A percentile compares a stretch with the other conserved stretches of the same genome.
Conservation (phyloP, 2,113 vertebrate genomes). For the Dunckerocampus dactyliophorus region DNA sequence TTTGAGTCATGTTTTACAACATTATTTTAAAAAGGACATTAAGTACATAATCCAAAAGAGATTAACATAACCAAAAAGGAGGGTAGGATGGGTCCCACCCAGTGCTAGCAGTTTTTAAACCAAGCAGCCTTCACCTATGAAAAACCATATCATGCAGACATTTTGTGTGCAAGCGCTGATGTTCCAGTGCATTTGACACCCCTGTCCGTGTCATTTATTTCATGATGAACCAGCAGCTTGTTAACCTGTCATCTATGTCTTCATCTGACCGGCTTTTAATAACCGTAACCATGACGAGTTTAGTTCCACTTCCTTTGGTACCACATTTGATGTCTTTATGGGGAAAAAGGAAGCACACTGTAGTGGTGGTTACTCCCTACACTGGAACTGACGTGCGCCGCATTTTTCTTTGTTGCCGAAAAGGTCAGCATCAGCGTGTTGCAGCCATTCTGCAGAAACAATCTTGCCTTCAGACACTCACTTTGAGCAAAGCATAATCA, state of each 20-base stretch:
- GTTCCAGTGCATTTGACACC: neutral
- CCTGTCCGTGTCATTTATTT: neutral
- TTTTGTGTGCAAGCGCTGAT: neutral
- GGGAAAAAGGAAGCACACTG: neutral
- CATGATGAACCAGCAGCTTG: neutral
- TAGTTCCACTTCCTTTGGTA: slow-evolving; percentile 31
- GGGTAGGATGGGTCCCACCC: slow-evolving; percentile 19
- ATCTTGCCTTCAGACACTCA: too few relatives aligned
- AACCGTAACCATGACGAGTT: slow-evolving; percentile 8
- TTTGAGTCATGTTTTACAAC: slow-evolving; percentile 7
- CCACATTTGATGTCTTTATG: neutral
- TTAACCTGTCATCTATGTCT: slow-evolving; percentile 9
- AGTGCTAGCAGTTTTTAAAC: slow-evolving; percentile 7
- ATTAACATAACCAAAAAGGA: slow-evolving; percentile 18
- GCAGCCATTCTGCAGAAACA: neutral
- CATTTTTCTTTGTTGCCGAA: neutral
- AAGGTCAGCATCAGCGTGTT: neutral
- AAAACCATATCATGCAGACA: neutral
- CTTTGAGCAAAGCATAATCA: too few relatives aligned
- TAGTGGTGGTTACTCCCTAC: neutral
- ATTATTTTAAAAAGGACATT: slow-evolving; percentile 5
- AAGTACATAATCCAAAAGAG: slow-evolving; percentile 17
- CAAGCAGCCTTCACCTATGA: slow-evolving; percentile 15
- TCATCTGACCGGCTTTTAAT: slow-evolving; percentile 13
- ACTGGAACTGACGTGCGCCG: neutral